Evolutionary conservation across 1,140 invertebrate genomes (phyloP), one percentile per base, ranked within the genome.

Genomic region (Drosophila arizonae): DNA sequence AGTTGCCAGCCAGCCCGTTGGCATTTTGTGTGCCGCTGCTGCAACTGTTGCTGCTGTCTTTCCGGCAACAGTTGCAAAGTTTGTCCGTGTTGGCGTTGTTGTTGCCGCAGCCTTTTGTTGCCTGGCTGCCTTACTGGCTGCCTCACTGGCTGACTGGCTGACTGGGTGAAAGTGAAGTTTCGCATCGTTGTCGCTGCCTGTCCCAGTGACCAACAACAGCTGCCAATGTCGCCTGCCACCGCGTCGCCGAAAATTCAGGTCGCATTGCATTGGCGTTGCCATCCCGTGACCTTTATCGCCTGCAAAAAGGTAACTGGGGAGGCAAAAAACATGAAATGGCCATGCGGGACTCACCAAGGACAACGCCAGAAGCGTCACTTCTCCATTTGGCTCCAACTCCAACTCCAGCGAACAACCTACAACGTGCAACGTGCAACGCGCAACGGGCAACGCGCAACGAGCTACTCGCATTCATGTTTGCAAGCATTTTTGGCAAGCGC

Each of bases 41-140:
- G 64, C 33, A 13, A 11, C 60, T 64, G 60, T 21, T 52, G 54
- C 45, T 55, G 61, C 33, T 36, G 51, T 8, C 43, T 56, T 33
- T 43, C 41, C 63, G 48, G 76, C 80, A 80, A 74, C 80, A 67
- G 66, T 86, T 81, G 81, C 81, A 72, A 85, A 85, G 45, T 87
- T 87, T 78, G 69, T 76, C 72, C 69, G 63, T 60, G 71, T 60
- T 48, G 41, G 21, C 36, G 10, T 43, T 43, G 46, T 56, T 64
- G 61, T 48, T 57, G 64, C 33, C 33, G 33, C 33, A 13, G 57
- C 61, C 68, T 65, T 57, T 58, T 71, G 68, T 51, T 65, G 69
- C 30, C 51, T 64, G 28, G 21, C 2, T 57, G 17, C 10, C 24
- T 57, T 65, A 62, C 43, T 65, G 69, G 9, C 51, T 64, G 28